Evolutionary conservation across 2,888 invertebrate species (phyloP).

Genomic region (Nasonia oneida): DNA sequence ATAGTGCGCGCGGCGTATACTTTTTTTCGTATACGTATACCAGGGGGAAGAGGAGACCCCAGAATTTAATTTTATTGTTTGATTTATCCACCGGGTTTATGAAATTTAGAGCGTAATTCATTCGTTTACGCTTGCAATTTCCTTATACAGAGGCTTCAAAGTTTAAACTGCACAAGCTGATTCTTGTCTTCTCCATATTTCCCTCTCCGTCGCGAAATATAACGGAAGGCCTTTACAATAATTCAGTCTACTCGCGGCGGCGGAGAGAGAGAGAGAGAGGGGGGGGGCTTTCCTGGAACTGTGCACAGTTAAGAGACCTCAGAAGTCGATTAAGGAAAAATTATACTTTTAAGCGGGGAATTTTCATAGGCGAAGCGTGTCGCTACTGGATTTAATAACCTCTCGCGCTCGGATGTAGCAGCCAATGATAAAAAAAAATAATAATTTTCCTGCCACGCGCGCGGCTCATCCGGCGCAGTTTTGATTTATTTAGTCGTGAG

Average conservation of each 20-base stretch:
- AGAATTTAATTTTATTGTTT: background rate
- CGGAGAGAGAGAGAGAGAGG: too few relatives aligned
- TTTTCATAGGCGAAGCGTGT: background rate
- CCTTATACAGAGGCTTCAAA: background rate
- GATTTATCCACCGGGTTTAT: background rate
- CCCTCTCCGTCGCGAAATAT: background rate
- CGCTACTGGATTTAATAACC: background rate
- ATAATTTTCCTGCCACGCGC: constrained; percentile 18
- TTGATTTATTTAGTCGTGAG: constrained; percentile 34
- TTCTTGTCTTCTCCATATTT: background rate
- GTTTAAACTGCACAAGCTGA: background rate
- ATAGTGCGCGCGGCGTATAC: background rate
- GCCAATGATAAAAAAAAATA: background rate
- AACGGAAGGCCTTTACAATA: background rate
- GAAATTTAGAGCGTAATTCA: constrained; percentile 6
- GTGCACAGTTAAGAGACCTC: background rate
- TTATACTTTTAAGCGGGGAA: background rate
- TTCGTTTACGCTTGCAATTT: background rate
- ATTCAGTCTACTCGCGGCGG: background rate
- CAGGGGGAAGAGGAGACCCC: background rate
- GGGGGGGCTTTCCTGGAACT: background rate
- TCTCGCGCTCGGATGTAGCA: background rate
- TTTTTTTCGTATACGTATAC: background rate
- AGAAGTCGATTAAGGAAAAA: constrained; percentile 1
- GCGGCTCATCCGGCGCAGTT: background rate